Conservation (phyloP, 1,140 invertebrate genomes). For the Drosophila bocqueti region DNA sequence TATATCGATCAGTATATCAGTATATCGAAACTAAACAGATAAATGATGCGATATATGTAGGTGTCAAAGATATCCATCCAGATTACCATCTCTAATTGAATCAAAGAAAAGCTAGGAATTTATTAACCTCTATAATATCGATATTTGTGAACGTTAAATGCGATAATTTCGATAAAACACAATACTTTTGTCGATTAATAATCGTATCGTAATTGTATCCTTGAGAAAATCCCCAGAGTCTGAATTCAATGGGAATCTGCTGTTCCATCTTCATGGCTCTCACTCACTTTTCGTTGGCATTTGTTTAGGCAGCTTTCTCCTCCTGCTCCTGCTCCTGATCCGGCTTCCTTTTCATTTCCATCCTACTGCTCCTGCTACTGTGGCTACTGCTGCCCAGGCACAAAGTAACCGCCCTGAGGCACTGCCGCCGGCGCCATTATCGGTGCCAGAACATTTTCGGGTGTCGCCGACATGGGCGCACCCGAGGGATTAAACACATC, state of each 20-base stretch:
- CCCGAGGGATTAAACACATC: constrained; percentile 93
- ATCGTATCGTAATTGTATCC: background rate
- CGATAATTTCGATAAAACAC: background rate
- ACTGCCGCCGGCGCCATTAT: constrained; percentile 84
- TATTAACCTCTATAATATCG: background rate
- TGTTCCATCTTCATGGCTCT: background rate
- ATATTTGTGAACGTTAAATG: background rate
- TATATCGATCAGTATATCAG: too few relatives aligned
- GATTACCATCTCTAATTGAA: background rate
- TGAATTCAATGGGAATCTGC: background rate
- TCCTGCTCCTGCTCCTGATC: background rate
- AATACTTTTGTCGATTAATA: background rate
- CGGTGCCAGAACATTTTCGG: constrained; percentile 86
- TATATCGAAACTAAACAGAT: background rate
- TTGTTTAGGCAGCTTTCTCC: constrained; percentile 10
- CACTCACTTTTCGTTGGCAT: constrained; percentile 48
- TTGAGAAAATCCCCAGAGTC: background rate
- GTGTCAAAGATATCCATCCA: background rate
- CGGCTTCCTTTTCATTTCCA: background rate
- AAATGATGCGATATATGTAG: too few relatives aligned
- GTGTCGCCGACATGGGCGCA: constrained; percentile 81
- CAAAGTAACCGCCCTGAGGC: constrained; percentile 84
- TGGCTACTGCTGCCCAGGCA: constrained; percentile 77
- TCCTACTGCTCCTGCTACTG: constrained; percentile 15
- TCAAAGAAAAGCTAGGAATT: background rate